Evolutionary conservation across 1,140 invertebrate species (phyloP).

Genomic region (Epicauta chinensis): DNA sequence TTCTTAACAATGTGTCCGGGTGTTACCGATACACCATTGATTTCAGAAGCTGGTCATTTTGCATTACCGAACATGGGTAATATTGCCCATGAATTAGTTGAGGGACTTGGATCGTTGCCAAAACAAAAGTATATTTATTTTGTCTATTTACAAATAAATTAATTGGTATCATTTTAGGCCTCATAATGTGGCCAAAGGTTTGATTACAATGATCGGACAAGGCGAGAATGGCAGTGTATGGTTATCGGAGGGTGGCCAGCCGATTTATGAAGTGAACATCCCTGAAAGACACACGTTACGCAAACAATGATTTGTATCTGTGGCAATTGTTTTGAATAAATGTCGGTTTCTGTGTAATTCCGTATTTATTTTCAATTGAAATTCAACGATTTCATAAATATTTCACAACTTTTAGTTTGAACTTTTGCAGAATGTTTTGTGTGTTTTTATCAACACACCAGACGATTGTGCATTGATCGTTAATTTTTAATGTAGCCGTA

Average conservation of each 20-base stretch:
- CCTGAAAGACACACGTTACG: slow-evolving; percentile 36
- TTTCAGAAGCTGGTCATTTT: slow-evolving; percentile 37
- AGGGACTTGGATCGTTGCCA: slow-evolving; percentile 32
- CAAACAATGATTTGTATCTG: no score
- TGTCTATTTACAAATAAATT: neutral
- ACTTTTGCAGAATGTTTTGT: no score
- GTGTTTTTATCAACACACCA: no score
- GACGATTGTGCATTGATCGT: no score
- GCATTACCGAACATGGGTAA: slow-evolving; percentile 41
- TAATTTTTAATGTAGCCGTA: no score
- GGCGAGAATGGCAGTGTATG: slow-evolving; percentile 48
- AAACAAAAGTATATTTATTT: slow-evolving; percentile 27
- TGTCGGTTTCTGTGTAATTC: no score
- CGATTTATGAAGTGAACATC: slow-evolving; percentile 47
- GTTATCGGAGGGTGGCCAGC: slow-evolving; percentile 46
- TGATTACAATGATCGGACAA: slow-evolving; percentile 46
- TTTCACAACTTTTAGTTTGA: no score
- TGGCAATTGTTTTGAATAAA: no score
- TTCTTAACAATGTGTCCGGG: slow-evolving; percentile 45
- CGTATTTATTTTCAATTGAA: no score
- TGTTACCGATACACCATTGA: slow-evolving; percentile 34
- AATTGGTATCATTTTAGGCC: slow-evolving; percentile 35
- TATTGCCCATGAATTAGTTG: slow-evolving; percentile 39
- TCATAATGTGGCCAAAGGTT: slow-evolving; percentile 44
- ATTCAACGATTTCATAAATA: no score